These are phyloP conservation scores for Drosophila vallismaia DNA, from an alignment of 2,888 invertebrate genomes.

Conservation along the genomic window DNA sequence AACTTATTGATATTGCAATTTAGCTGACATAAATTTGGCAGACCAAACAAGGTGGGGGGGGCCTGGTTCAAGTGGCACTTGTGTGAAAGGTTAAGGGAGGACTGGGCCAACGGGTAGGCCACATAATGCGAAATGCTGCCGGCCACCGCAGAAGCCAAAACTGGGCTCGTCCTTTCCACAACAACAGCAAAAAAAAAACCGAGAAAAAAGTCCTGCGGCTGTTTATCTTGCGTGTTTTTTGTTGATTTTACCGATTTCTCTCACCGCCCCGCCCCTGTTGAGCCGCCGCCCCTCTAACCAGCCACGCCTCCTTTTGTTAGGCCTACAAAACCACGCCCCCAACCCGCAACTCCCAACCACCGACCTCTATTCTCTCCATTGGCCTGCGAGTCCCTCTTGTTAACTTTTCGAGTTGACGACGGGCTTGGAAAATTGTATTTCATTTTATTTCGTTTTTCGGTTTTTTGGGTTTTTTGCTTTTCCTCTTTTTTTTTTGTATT, in stretches of 20 bases:
- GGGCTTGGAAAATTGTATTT: conserved; percentile 65
- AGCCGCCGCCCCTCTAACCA: neutral
- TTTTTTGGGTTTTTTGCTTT: conserved; percentile 38
- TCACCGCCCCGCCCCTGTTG: conserved; percentile 12
- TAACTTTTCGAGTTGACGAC: conserved; percentile 53
- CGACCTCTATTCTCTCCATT: neutral
- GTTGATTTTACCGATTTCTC: conserved; percentile 73
- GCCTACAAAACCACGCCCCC: neutral
- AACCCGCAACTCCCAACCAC: neutral
- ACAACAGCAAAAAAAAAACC: neutral
- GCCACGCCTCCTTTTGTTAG: neutral
- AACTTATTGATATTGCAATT: conserved; percentile 70
- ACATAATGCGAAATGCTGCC: conserved; percentile 39
- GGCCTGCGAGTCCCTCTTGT: conserved; percentile 40
- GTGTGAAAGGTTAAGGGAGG: conserved; percentile 1
- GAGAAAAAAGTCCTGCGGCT: conserved; percentile 30
- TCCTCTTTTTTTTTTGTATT: conserved; percentile 1
- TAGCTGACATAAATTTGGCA: conserved; percentile 59
- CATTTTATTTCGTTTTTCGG: conserved; percentile 57
- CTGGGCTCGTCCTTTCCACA: conserved; percentile 21
- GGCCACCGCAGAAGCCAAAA: conserved; percentile 34
- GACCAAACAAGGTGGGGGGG: conserved; percentile 20
- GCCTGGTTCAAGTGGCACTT: conserved; percentile 33
- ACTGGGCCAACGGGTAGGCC: conserved; percentile 41
- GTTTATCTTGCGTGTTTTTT: conserved; percentile 72